Evolutionary conservation across 1,140 invertebrate species (phyloP).

Genomic region (Rhopalosiphum padi): DNA sequence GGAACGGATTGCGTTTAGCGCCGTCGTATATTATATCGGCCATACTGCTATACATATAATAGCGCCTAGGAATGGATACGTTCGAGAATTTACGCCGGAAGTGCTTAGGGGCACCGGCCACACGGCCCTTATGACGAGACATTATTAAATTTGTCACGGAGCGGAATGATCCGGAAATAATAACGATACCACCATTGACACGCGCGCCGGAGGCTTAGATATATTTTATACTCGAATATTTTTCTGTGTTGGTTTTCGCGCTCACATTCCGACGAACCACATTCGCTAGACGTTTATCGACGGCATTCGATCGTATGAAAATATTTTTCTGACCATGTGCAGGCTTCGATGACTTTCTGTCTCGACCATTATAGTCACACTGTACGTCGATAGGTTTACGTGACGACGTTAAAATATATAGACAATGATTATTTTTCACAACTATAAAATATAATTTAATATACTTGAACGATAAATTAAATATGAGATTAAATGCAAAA

Average conservation of each 20-base stretch:
- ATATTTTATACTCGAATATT: constrained; percentile 5
- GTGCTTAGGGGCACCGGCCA: neutral
- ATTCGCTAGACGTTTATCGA: constrained; percentile 8
- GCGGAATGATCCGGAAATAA: neutral
- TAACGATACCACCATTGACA: neutral
- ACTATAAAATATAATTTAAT: neutral
- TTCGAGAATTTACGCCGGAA: neutral
- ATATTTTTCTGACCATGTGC: neutral
- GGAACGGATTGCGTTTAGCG: neutral
- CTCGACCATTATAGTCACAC: neutral
- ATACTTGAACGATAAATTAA: too few species aligned
- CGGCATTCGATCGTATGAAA: neutral
- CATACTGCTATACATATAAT: neutral
- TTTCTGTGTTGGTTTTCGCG: neutral
- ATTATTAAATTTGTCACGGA: constrained; percentile 20
- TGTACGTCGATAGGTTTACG: neutral
- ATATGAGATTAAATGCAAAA: too few species aligned
- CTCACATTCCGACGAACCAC: neutral
- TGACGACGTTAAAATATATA: too few species aligned
- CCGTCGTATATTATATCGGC: neutral
- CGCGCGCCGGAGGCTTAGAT: neutral
- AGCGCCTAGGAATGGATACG: neutral
- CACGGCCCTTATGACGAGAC: neutral
- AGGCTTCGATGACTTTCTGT: neutral
- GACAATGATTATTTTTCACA: neutral